A percentile compares a stretch with the other conserved stretches of the same genome.
Evolutionary conservation across 2,888 invertebrate species (phyloP).

Genomic region (Brachylomia viminalis): DNA sequence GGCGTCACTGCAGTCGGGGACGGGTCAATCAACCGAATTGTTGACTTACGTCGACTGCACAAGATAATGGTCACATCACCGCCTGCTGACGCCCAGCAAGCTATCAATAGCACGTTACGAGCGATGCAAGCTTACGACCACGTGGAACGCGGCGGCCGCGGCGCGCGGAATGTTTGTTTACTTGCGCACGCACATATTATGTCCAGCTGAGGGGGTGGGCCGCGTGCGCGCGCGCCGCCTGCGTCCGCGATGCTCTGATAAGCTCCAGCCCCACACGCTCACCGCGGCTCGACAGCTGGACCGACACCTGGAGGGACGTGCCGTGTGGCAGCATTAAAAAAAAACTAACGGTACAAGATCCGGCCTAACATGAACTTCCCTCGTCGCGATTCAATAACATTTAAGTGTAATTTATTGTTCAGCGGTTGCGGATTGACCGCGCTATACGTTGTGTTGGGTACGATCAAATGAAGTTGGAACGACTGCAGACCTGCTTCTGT

Average conservation of each 20-base stretch:
- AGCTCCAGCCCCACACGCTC: background rate
- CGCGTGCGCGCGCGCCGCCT: background rate
- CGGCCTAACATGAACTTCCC: background rate
- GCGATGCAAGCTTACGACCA: background rate
- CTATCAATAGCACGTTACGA: slow-evolving; percentile 11
- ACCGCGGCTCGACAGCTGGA: slow-evolving; percentile 6
- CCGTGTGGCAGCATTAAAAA: background rate
- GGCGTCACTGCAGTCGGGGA: background rate
- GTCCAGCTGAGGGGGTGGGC: background rate
- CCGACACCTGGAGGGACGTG: background rate
- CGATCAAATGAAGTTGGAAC: no score
- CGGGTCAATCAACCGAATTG: background rate
- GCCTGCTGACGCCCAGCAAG: background rate
- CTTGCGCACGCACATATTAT: background rate
- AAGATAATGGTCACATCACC: slow-evolving; percentile 10
- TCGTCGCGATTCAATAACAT: no score
- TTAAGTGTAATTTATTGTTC: no score
- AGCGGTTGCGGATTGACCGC: no score
- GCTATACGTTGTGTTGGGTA: no score
- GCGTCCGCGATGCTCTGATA: background rate
- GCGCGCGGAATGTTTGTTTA: slow-evolving; percentile 29
- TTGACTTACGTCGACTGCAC: background rate
- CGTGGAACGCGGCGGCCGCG: background rate
- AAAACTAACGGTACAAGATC: background rate
- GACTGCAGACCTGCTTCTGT: no score